Evolutionary conservation across 2,113 vertebrate genomes (phyloP).

Genomic region (Cariama cristata): DNA sequence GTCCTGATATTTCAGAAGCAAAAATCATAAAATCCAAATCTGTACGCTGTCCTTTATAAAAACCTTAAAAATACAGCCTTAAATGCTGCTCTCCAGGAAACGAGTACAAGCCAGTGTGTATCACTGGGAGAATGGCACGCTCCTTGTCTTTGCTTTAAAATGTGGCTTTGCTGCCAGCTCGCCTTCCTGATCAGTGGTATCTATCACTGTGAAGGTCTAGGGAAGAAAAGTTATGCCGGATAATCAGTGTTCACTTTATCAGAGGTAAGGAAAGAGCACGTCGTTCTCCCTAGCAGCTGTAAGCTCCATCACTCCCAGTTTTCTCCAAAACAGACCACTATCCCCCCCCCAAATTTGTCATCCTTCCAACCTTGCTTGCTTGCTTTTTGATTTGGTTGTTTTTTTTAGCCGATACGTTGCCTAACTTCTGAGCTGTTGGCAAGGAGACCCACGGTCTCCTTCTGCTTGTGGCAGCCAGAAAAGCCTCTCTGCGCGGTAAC

Average conservation of each 20-base stretch:
- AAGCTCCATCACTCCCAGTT: not conserved
- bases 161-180: not conserved
- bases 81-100: not conserved
- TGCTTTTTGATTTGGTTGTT: not conserved
- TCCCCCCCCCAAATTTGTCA: not conserved
- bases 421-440: not conserved
- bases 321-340: not conserved
- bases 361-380: not conserved
- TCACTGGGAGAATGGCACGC: not conserved
- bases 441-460: not conserved
- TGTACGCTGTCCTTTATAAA: not conserved
- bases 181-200: not conserved
- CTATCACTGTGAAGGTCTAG: not conserved
- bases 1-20: not conserved
- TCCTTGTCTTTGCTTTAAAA: not conserved
- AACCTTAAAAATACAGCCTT: not conserved
- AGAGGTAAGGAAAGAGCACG: not conserved
- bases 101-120: not conserved
- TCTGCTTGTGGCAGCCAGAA: not conserved
- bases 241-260: not conserved
- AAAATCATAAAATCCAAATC: not conserved
- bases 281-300: not conserved
- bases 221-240: not conserved
- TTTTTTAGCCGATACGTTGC: accelerated
- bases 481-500: not conserved